Evolutionary conservation across 2,797 vertebrate genomes (phyloP).

Genomic region (Macropus fuliginosus): DNA sequence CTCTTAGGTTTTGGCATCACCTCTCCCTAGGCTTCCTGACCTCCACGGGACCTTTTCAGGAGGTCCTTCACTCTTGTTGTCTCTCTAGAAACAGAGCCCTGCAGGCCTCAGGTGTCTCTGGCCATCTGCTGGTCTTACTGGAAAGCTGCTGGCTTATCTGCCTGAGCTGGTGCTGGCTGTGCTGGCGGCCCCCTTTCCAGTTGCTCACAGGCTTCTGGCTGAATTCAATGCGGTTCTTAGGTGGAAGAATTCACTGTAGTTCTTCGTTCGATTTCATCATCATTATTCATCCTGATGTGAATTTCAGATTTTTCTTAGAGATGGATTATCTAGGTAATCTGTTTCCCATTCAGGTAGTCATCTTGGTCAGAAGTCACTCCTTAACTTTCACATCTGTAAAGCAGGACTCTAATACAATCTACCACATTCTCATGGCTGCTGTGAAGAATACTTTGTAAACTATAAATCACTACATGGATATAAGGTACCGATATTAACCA

Average conservation of each 20-base stretch:
- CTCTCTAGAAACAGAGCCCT: background rate
- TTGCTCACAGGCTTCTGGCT: background rate
- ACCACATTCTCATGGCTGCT: background rate
- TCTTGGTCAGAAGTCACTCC: background rate
- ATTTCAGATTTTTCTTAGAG: background rate
- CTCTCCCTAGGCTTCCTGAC: background rate
- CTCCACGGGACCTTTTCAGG: background rate
- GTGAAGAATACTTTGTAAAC: background rate
- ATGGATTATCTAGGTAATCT: background rate
- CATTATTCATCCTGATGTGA: background rate
- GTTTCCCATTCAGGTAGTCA: background rate
- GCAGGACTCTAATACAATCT: background rate
- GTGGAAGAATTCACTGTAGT: background rate
- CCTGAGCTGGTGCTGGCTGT: background rate
- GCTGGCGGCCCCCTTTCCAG: background rate
- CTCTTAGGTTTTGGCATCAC: background rate
- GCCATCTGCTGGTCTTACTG: background rate
- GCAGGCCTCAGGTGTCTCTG: background rate
- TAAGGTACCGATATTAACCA: slow-evolving; percentile 24
- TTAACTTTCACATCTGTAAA: background rate
- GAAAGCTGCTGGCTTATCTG: background rate
- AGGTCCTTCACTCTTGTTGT: background rate
- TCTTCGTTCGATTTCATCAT: background rate
- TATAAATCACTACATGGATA: background rate
- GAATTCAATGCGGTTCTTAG: background rate